Evolutionary conservation across 2,888 invertebrate species (phyloP), one percentile per base, ranked within the genome.

Genomic region (Dryocosmus kuriphilus): DNA sequence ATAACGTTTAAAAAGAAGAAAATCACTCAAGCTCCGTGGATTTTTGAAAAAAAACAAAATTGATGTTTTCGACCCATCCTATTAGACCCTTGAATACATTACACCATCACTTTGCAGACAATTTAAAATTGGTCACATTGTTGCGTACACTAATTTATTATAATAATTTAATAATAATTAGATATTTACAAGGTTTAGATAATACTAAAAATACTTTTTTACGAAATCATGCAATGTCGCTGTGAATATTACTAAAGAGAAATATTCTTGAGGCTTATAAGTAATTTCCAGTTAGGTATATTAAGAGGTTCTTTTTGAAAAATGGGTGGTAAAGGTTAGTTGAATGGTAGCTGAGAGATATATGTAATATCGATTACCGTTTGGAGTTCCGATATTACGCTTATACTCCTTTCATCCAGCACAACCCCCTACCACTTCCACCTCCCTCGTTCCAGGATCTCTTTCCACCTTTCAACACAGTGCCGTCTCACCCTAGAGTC

Each of bases 291-390:
- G 46, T 71, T 71, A 71, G 51, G 30, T 87, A 86, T 87, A 86
- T 87, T 85, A 85, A 85, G 83, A 81, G 67, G 84, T 85, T 86
- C 81, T 85, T 87, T 84, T 87, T 79, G 82, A 81, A 84, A 85
- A 86, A 85, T 77, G 81, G 82, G 27, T 51, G 74, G 75, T 80
- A 77, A 82, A 83, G 83, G 79, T 78, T 78, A 84, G 84, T 86
- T 85, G 86, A 86, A 87, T 88, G 86, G 87, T 86, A 86, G 87
- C 84, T 83, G 63, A 77, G 77, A 85, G 86, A 87, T 86, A 87
- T 85, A 87, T 86, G 84, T 85, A 86, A 89, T 90, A 90, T 90
- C 90, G 90, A 89, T 90, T 90, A 90, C 89, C 88, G 86, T 89
- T 90, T 87, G 86, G 86, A 86, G 81, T 86, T 85, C 87, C 84